These are phyloP conservation scores for Scytalopus superciliaris DNA, from an alignment of 2,113 vertebrate genomes.

Conservation along the genomic window DNA sequence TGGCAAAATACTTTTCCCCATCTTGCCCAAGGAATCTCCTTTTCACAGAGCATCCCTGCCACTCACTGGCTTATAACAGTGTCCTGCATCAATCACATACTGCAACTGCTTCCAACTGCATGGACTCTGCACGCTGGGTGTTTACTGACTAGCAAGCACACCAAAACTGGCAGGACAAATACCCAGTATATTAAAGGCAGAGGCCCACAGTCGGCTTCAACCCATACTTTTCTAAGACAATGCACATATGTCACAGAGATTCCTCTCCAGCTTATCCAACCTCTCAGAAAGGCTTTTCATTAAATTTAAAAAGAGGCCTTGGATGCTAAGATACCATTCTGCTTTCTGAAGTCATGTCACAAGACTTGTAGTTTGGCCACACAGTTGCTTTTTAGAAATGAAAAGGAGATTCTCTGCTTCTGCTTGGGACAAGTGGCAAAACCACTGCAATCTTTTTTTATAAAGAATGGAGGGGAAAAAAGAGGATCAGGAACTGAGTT, in stretches of 20 bases:
- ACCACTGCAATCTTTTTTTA: slow-evolving; percentile 28
- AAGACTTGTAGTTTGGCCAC: slow-evolving; percentile 85
- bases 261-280: slow-evolving; percentile 68
- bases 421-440: slow-evolving; percentile 77
- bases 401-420: slow-evolving; percentile 80
- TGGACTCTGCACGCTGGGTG: neutral
- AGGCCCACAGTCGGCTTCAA: slow-evolving; percentile 38
- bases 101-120: neutral
- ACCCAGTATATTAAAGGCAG: slow-evolving; percentile 38
- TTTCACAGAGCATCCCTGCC: neutral
- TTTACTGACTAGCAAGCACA: slow-evolving; percentile 44
- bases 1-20: neutral
- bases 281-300: slow-evolving; percentile 75
- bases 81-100: neutral
- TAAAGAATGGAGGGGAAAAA: neutral
- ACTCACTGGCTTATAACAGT: neutral
- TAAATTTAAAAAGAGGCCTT: slow-evolving; percentile 67
- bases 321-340: slow-evolving; percentile 88
- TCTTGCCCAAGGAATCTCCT: neutral
- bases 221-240: slow-evolving; percentile 53
- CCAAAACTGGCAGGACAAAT: slow-evolving; percentile 15
- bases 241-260: slow-evolving; percentile 74
- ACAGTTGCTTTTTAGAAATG: slow-evolving; percentile 83
- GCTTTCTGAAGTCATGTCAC: slow-evolving; percentile 90
- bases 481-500: slow-evolving; percentile 75